A percentile compares a stretch with the other conserved stretches of the same genome.
phyloP scores from a whole-genome alignment of 2,113 vertebrate species.

The Psammodynastes pulverulentus region DNA sequence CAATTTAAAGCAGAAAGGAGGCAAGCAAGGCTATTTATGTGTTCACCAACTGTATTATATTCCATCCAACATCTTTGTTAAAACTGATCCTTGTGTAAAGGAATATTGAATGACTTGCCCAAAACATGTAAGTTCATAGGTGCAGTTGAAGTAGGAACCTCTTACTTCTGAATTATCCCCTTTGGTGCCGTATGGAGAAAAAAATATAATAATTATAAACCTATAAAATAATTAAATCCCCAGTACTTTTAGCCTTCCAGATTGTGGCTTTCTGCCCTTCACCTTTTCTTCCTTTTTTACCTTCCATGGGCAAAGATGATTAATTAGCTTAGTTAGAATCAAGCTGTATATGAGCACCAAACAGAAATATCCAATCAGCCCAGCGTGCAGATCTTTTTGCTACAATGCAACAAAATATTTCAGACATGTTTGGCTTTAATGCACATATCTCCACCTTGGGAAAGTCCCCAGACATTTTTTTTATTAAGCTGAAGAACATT shows the following conservation, averaged over 20 bases:
- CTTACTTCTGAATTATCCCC: background rate
- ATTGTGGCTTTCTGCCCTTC: background rate
- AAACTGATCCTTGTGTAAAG: background rate
- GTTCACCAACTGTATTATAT: too few species aligned
- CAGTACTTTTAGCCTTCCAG: background rate
- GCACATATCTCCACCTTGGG: background rate
- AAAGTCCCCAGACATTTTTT: background rate
- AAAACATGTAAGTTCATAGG: background rate
- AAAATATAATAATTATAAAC: background rate
- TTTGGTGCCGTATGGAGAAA: background rate
- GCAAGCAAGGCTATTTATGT: too few species aligned
- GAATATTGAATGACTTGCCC: background rate
- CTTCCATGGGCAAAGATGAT: conserved; percentile 11
- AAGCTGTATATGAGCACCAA: background rate
- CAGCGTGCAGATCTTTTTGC: conserved; percentile 14
- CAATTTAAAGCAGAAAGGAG: too few species aligned
- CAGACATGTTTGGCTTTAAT: background rate
- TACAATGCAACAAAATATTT: background rate
- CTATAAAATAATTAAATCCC: background rate
- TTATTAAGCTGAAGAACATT: background rate
- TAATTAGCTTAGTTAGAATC: conserved; percentile 11
- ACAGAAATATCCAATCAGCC: conserved; percentile 2
- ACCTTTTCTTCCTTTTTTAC: conserved; percentile 3
- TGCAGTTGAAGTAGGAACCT: background rate
- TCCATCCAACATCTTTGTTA: background rate